Percentiles rank a stretch among this genome's conserved stretches.
phyloP scores from a whole-genome alignment of 2,797 vertebrate genomes.

The Tympanoctomys barrerae region DNA sequence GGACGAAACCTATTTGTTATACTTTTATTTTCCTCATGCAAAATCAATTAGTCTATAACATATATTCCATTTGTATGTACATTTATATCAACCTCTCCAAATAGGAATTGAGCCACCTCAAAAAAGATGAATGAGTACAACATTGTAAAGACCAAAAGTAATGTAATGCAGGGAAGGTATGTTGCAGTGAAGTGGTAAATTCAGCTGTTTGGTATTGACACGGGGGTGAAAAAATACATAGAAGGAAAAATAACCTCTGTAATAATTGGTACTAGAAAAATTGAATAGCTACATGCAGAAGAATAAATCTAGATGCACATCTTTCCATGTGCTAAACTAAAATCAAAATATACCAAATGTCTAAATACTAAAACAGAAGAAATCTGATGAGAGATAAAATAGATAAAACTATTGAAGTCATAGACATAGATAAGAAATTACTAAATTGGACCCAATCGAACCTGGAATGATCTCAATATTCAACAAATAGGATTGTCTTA shows the following conservation, averaged over 20 bases:
- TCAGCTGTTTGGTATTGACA: neutral
- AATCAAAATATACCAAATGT: neutral
- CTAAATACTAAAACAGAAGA: neutral
- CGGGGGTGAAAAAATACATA: neutral
- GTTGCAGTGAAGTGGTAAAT: neutral
- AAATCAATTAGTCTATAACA: neutral
- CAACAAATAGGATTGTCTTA: neutral
- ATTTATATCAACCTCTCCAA: neutral
- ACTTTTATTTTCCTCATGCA: neutral
- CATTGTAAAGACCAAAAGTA: neutral
- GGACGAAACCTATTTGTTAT: neutral
- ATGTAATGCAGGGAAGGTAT: neutral
- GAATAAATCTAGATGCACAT: neutral
- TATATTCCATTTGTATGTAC: neutral
- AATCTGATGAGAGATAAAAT: neutral
- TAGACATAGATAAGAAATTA: neutral
- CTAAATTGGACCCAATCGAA: neutral
- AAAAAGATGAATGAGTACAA: neutral
- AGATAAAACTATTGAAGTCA: neutral
- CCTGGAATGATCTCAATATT: neutral
- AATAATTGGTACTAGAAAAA: neutral
- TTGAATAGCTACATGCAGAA: neutral
- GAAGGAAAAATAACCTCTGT: neutral
- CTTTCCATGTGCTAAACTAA: neutral
- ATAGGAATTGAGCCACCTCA: neutral